phyloP scores from a whole-genome alignment of 2,113 vertebrate species.

The Myrmophylax atrothorax region DNA sequence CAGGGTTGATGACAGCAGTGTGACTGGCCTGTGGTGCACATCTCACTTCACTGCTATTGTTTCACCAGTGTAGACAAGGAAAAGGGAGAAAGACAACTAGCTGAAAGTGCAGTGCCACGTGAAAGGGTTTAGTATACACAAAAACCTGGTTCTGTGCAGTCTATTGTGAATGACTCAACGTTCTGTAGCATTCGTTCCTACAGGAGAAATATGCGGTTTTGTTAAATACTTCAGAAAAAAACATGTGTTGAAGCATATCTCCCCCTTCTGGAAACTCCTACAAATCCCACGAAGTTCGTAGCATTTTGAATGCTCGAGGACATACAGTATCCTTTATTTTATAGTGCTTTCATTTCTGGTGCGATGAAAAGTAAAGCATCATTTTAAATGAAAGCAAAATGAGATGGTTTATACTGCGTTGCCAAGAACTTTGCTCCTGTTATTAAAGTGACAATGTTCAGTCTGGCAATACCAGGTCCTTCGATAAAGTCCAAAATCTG shows the following conservation, averaged over 20 bases:
- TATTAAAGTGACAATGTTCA: background rate
- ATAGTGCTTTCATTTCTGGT: background rate
- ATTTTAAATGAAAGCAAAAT: background rate
- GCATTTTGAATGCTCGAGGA: background rate
- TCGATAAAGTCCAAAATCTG: rapidly evolving
- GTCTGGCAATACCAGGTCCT: background rate
- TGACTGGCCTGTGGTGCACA: background rate
- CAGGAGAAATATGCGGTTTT: background rate
- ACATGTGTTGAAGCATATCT: background rate
- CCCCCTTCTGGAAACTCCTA: constrained; percentile 6
- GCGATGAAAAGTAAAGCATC: background rate
- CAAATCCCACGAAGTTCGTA: rapidly evolving
- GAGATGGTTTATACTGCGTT: background rate
- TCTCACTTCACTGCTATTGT: background rate
- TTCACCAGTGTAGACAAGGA: rapidly evolving
- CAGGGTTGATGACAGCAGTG: rapidly evolving
- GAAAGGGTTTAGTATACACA: background rate
- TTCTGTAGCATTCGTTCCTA: background rate
- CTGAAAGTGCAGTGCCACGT: rapidly evolving
- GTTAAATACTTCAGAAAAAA: background rate
- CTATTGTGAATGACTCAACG: background rate
- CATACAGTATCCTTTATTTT: background rate
- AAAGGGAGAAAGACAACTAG: background rate
- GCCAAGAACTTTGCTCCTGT: background rate
- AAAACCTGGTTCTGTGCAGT: background rate